phyloP scores from a whole-genome alignment of 92 coral and sea anemone genomes.

The Muricea muricata region DNA sequence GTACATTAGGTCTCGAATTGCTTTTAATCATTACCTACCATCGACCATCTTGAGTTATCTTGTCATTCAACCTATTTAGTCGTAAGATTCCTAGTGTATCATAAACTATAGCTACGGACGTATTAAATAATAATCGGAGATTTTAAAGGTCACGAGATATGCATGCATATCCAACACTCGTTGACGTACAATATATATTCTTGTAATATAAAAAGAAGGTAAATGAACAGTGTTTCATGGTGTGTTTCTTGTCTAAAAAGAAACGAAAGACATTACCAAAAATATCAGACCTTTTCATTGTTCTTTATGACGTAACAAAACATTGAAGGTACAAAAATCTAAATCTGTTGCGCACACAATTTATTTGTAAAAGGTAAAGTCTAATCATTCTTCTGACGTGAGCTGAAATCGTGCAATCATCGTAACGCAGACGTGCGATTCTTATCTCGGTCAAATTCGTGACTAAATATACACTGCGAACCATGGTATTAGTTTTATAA shows the following conservation, averaged over 20 bases:
- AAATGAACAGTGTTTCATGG: neutral
- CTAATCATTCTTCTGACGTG: no score
- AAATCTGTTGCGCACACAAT: no score
- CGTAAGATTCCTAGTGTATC: neutral
- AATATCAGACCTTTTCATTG: neutral
- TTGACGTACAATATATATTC: constrained; percentile 6
- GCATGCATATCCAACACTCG: neutral
- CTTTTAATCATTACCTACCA: no score
- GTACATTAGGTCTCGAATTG: no score
- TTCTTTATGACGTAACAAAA: no score
- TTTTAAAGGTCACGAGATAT: neutral
- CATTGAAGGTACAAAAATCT: no score
- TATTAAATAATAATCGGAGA: neutral
- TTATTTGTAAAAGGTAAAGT: no score
- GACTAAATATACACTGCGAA: no score
- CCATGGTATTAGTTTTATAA: no score
- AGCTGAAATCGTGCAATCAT: no score
- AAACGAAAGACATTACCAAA: constrained; percentile 8
- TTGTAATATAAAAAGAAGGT: constrained; percentile 27
- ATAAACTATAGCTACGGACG: neutral
- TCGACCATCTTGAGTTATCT: neutral
- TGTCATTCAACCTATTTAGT: neutral
- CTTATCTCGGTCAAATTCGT: no score
- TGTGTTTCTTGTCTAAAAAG: neutral
- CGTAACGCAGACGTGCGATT: no score